Evolutionary conservation across 2,113 vertebrate genomes (phyloP), one percentile per base, ranked within the genome.

Genomic region (Oenanthe oenanthe): DNA sequence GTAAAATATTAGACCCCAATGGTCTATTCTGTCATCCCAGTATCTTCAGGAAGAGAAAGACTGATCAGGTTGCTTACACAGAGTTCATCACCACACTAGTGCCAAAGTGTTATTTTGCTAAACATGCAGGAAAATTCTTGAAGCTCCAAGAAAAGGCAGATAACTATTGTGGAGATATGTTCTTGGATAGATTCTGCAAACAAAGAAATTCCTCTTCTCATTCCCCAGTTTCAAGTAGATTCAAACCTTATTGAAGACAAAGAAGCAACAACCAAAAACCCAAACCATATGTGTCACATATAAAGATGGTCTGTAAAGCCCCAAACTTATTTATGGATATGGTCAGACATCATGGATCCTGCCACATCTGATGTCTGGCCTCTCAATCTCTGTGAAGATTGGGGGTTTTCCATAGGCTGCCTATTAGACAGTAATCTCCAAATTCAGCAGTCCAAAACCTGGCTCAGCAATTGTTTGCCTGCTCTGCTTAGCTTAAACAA

Each of bases 231-330:
- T 74, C 47, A 7, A 14, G n/a, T 67, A 71, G 51, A 48, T 47
- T 58, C 24, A 87, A 89, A 74, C 29, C 24, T 68, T 60, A 7
- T 13, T 47, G 57, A 81, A 78, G 43, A 60, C 12, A 47, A 85
- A 85, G 45, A 88, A 88, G 66, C 36, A 48, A 51, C 11, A 56
- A 53, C 14, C 16, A 7, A 38, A 81, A 32, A 0, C 1, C 2
- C 17, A 22, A 85, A 10, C 22, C 26, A 7, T 70, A 62, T 3
- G 2, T 0, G 0, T 40, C 65, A 48, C 10, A 29, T 84, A 57
- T 21, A 26, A 86, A 84, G 38, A n/a, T 26, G 17, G 15, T 68
- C 53, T 75, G n/a, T 81, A 91, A 88, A 93, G 57, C 17, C 73
- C 80, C 56, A 28, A 19, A 53, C 7, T 68, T 72, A 26, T 56